Evolutionary conservation across 2,888 invertebrate genomes (phyloP), one percentile per base, ranked within the genome.

Genomic region (Linnaemya tessellans): DNA sequence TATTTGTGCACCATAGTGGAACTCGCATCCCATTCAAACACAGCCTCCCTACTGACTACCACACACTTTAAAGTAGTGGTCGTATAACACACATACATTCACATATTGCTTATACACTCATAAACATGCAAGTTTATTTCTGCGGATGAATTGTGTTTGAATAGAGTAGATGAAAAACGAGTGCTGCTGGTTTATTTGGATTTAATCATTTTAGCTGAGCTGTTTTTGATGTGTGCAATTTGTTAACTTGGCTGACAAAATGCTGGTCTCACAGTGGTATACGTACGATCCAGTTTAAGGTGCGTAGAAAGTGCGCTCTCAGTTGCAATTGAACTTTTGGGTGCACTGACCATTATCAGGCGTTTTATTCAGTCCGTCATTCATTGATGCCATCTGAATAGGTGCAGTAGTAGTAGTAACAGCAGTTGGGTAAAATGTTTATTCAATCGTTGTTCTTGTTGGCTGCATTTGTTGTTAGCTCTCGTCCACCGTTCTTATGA

Each of bases 211-310:
- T 68, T 65, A 70, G 74, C 56, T 70, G 82, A 58, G 74, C 46
- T 64, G 74, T 64, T 79, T 75, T 71, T 81, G 74, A 73, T 75
- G 78, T 74, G 73, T 75, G 73, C 89, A 90, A 90, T 91, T 91
- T 91, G 90, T 90, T 90, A 91, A 88, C 90, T 89, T 88, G 89
- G 83, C 90, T 91, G 90, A 90, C 91, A 90, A 90, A 85, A 41
- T 81, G 68, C 64, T 60, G 70, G 67, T 25, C 46, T 68, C 43
- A 22, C 43, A 62, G 35, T 43, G 38, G 49, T 65, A 54, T 51
- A 25, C 11, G 41, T 51, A 70, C n/a, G 22, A 84, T 54, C 51
- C 25, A 22, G 74, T 74, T 84, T 38, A n/a, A 71, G 82, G 70
- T 82, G 79, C 74, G 79, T 83, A 60, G 38, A 81, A 90, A 90